Percentiles rank a stretch among this genome's conserved stretches.
Evolutionary conservation across 2,888 invertebrate genomes (phyloP).

Genomic region (Eilema sororculum): DNA sequence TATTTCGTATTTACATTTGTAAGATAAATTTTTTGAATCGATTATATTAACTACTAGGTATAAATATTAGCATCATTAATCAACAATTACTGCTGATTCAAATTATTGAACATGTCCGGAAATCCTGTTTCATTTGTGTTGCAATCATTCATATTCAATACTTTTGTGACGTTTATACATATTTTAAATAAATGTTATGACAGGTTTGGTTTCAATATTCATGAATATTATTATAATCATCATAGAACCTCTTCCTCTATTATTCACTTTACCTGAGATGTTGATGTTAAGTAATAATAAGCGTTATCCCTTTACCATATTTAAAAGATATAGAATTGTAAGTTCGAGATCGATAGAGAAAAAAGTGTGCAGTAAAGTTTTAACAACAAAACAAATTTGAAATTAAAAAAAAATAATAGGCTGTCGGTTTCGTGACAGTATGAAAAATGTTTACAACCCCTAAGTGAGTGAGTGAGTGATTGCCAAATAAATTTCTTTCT

Average conservation of each 20-base stretch:
- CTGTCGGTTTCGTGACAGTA: too few relatives aligned
- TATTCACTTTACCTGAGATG: background rate
- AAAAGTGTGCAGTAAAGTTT: too few relatives aligned
- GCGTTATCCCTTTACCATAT: background rate
- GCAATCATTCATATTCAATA: conserved; percentile 4
- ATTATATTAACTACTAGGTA: background rate
- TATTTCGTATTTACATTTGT: too few relatives aligned
- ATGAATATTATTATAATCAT: background rate
- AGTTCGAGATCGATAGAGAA: too few relatives aligned
- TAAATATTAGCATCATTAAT: conserved; percentile 3
- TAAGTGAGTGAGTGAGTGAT: too few relatives aligned
- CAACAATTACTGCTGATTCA: conserved; percentile 1
- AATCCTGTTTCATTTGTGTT: conserved; percentile 15
- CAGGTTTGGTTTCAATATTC: background rate
- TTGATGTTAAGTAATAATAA: background rate
- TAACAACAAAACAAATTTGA: too few relatives aligned
- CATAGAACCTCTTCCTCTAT: background rate
- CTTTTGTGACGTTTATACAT: background rate
- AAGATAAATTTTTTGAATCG: too few relatives aligned
- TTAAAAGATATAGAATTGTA: background rate
- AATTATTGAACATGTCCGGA: conserved; percentile 6
- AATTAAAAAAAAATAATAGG: too few relatives aligned
- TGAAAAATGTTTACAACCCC: too few relatives aligned
- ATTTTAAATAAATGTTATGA: background rate
- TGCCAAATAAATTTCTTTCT: too few relatives aligned